A percentile compares a stretch with the other conserved stretches of the same genome.
These are phyloP conservation scores for Micrastur ruficollis DNA, from an alignment of 2,797 vertebrate genomes.

Conservation along the genomic window DNA sequence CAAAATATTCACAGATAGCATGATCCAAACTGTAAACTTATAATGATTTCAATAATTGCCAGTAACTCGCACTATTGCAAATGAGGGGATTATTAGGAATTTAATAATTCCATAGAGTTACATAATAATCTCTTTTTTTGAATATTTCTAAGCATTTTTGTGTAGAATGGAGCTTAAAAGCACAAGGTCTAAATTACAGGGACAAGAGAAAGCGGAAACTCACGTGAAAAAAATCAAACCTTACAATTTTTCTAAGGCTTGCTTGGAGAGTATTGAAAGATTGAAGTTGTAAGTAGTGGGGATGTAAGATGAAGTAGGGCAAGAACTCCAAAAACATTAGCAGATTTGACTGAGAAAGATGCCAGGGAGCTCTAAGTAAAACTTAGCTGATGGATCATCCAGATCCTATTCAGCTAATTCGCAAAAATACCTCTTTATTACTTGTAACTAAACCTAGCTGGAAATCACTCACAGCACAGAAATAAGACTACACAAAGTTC, in stretches of 20 bases:
- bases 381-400: neutral
- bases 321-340: neutral
- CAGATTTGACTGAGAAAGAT: neutral
- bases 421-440: neutral
- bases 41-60: neutral
- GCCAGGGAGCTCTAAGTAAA: neutral
- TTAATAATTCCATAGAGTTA: neutral
- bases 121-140: accelerated
- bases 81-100: neutral
- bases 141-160: neutral
- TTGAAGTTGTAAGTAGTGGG: neutral
- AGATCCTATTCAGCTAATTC: neutral
- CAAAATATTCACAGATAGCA: neutral
- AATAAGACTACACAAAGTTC: neutral
- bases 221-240: neutral
- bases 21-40: neutral
- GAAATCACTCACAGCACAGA: neutral
- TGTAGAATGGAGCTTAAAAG: neutral
- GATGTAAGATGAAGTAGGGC: neutral
- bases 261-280: neutral
- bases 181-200: neutral
- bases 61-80: neutral
- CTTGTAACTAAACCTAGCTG: neutral
- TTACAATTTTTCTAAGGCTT: neutral
- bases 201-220: neutral